These are phyloP conservation scores for Aleiodes leptofemur DNA, from an alignment of 2,888 invertebrate genomes.

Conservation along the genomic window DNA sequence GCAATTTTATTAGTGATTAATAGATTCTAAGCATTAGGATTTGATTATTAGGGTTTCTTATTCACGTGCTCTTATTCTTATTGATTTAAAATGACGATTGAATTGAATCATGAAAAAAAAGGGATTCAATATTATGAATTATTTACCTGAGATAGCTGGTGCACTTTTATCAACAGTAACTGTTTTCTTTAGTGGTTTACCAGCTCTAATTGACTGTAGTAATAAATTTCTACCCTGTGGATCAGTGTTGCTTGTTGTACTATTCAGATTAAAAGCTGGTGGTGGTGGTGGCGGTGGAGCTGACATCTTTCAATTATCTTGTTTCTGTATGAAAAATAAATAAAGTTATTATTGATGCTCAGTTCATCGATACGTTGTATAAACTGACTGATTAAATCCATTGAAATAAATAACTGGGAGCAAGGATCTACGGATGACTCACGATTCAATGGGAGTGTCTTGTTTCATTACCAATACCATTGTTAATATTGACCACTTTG, in stretches of 20 bases:
- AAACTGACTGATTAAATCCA: background rate
- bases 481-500: conserved; percentile 29
- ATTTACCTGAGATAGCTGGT: conserved; percentile 84
- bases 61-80: no score
- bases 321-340: conserved; percentile 54
- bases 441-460: conserved; percentile 47
- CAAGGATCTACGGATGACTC: conserved; percentile 41
- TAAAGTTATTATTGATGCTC: background rate
- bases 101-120: background rate
- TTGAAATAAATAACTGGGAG: conserved; percentile 11
- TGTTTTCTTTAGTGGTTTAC: conserved; percentile 88
- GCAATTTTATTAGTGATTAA: background rate
- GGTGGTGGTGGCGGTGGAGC: conserved; percentile 82
- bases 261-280: conserved; percentile 77
- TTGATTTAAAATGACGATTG: no score
- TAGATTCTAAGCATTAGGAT: no score
- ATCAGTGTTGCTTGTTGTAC: conserved; percentile 75
- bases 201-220: conserved; percentile 89
- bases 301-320: conserved; percentile 72
- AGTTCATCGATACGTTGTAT: background rate
- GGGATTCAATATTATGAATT: background rate
- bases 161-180: conserved; percentile 94
- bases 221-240: conserved; percentile 82
- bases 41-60: no score
- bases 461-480: conserved; percentile 41